Evolutionary conservation across 1,140 invertebrate species (phyloP), one percentile per base, ranked within the genome.

Genomic region (Drosophila ogumai): DNA sequence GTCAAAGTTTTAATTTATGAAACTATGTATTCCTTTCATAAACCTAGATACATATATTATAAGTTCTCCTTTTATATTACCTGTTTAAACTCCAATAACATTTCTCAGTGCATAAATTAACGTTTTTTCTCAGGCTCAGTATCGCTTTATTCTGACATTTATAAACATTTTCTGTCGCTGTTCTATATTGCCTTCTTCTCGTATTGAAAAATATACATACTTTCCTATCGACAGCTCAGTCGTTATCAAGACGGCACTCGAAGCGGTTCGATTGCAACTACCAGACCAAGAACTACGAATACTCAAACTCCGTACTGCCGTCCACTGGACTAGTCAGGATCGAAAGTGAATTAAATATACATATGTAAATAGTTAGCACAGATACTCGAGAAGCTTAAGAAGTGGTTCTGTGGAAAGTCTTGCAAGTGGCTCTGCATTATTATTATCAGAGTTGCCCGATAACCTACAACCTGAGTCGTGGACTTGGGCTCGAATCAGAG

Each of bases 211-310:
- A 74, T 28, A 28, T 28, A 67, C 65, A 52, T 61, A 43, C 47
- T 80, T 73, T 65, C 46, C 49, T 49, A 59, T 59, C 25, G 54
- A 17, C 69, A 34, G 54, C 63, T 57, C 81, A 90, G 86, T 90
- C 75, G 81, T 79, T 90, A 90, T 90, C 81, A 90, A 79, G 69
- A 64, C 85, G 85, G 65, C 85, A 72, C 41, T 79, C 71, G 58
- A 56, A 59, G 64, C 72, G 65, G 69, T 73, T 81, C 69, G 57
- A 59, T 66, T 66, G 25, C 12, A 57, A 50, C 54, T 47, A 34
- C 19, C 54, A 41, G 32, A 54, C 41, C 13, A 68, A 56, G 41
- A 58, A 38, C 25, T 44, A 31, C 54, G 25, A 46, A 52, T 32
- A 63, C 56, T 36, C 43, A 32, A 46, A 32, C 15, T 19, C 40